Evolutionary conservation across 2,888 invertebrate species (phyloP).

Genomic region (Ctenicera cuprea): DNA sequence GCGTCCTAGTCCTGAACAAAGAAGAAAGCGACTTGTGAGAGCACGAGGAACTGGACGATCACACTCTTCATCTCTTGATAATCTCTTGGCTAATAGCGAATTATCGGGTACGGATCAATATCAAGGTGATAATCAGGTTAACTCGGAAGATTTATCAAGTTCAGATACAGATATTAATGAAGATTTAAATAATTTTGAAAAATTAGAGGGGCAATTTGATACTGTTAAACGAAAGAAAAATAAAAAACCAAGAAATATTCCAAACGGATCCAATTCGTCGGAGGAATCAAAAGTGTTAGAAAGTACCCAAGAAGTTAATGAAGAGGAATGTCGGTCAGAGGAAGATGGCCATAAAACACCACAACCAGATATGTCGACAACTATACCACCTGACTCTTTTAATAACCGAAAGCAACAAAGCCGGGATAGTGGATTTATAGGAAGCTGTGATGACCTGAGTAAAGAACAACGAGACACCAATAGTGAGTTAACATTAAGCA

Average conservation of each 20-base stretch:
- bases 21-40: conserved; percentile 86
- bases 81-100: conserved; percentile 81
- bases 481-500: conserved; percentile 54
- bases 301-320: conserved; percentile 77
- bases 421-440: conserved; percentile 91
- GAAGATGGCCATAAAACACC: conserved; percentile 82
- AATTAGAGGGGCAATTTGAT: conserved; percentile 85
- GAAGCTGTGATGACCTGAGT: conserved; percentile 90
- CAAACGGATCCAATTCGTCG: conserved; percentile 74
- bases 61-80: conserved; percentile 88
- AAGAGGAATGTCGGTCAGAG: conserved; percentile 77
- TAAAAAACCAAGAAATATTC: conserved; percentile 78
- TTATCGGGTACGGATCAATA: conserved; percentile 68
- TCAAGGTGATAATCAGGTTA: conserved; percentile 68
- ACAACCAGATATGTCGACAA: conserved; percentile 78
- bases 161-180: conserved; percentile 86
- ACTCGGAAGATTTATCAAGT: conserved; percentile 77
- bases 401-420: conserved; percentile 87
- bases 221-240: conserved; percentile 89
- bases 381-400: conserved; percentile 75
- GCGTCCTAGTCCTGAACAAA: conserved; percentile 89
- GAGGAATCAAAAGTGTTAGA: conserved; percentile 79
- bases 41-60: conserved; percentile 89
- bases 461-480: conserved; percentile 78
- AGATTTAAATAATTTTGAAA: conserved; percentile 80